Evolutionary conservation across 2,888 invertebrate genomes (phyloP).

Genomic region (Andrena marginata): DNA sequence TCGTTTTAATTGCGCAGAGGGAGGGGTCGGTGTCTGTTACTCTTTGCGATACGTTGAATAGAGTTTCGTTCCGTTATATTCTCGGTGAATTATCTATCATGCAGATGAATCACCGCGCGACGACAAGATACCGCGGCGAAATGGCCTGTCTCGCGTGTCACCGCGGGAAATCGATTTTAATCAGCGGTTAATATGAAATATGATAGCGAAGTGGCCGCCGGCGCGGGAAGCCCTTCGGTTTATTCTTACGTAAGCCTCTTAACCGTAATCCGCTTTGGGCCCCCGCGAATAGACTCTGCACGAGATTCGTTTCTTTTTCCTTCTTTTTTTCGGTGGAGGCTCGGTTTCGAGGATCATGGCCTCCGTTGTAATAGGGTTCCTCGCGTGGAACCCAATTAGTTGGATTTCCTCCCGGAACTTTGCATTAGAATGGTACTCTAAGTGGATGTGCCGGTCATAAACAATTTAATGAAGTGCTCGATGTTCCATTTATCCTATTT

Average conservation of each 20-base stretch:
- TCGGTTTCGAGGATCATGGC: conserved; percentile 9
- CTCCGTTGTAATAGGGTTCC: conserved; percentile 26
- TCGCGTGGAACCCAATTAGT: conserved; percentile 37
- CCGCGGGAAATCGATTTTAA: conserved; percentile 75
- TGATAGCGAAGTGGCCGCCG: conserved; percentile 74
- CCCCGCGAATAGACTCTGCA: conserved; percentile 72
- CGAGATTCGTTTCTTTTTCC: conserved; percentile 69
- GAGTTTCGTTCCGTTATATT: neutral
- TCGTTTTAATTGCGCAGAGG: no score
- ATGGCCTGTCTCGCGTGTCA: conserved; percentile 33
- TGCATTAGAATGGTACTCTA: neutral
- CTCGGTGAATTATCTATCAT: neutral
- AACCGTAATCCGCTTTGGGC: conserved; percentile 72
- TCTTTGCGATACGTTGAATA: neutral
- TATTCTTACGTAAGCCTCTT: conserved; percentile 78
- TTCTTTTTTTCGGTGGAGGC: conserved; percentile 3
- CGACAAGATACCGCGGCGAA: conserved; percentile 3
- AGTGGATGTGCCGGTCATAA: neutral
- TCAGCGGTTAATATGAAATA: conserved; percentile 79
- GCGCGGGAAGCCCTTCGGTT: conserved; percentile 72
- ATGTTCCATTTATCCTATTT: neutral
- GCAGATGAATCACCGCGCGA: conserved; percentile 15
- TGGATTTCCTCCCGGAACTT: neutral
- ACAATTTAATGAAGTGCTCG: neutral
- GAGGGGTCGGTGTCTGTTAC: neutral